These are phyloP conservation scores for Nansenia antarctica DNA, from an alignment of 2,113 vertebrate genomes.

Conservation along the genomic window DNA sequence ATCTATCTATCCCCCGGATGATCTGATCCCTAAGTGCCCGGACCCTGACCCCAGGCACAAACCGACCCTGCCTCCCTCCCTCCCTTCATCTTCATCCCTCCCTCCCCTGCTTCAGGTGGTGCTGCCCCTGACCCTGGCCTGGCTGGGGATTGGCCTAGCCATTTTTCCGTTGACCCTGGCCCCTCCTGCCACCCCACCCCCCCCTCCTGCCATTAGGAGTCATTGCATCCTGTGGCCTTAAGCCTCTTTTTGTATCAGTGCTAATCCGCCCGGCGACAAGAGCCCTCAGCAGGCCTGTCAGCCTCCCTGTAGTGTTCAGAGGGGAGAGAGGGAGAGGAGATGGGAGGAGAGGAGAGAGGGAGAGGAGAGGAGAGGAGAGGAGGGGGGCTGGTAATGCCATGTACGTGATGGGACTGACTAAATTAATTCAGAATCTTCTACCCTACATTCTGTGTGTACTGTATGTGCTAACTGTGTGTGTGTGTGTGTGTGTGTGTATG, in stretches of 20 bases:
- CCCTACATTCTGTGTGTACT: too few relatives aligned
- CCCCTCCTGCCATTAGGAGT: conserved; percentile 46
- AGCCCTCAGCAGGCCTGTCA: conserved; percentile 68
- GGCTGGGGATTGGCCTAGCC: conserved; percentile 36
- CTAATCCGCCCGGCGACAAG: conserved; percentile 72
- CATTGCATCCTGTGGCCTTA: conserved; percentile 66
- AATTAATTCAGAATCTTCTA: too few relatives aligned
- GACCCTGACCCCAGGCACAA: conserved; percentile 61
- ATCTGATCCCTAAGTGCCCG: conserved; percentile 50
- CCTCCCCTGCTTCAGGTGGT: conserved; percentile 46
- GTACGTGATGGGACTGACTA: too few relatives aligned
- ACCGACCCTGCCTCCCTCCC: conserved; percentile 50
- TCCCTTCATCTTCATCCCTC: conserved; percentile 12
- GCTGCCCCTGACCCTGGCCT: conserved; percentile 16
- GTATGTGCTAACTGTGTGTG: too few relatives aligned
- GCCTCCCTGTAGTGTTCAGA: conserved; percentile 61
- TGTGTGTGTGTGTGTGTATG: too few relatives aligned
- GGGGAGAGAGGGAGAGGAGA: conserved; percentile 34
- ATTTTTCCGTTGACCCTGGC: conserved; percentile 37
- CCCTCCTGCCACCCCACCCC: not conserved
- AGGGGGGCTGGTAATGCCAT: not conserved
- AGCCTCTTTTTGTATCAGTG: conserved; percentile 73
- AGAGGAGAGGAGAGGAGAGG: not conserved
- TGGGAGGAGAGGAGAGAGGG: conserved; percentile 32
- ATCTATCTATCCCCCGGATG: not conserved